phyloP scores from a whole-genome alignment of 2,113 vertebrate genomes.

The Corythornis cristatus region DNA sequence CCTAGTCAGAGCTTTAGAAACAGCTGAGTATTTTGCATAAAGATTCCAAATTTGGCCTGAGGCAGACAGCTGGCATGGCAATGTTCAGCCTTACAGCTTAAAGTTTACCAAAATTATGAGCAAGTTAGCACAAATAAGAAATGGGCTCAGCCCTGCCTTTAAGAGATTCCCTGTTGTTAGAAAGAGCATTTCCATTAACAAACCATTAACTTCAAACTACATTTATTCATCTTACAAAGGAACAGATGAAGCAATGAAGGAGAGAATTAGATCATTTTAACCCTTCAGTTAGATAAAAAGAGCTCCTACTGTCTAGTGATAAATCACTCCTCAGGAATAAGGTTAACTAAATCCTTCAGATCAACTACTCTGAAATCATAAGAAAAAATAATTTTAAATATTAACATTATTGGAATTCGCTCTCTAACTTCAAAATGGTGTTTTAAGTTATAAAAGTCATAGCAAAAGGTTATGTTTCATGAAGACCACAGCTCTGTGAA shows the following conservation, averaged over 20 bases:
- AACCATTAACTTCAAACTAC: slow-evolving; percentile 21
- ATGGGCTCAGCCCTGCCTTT: background rate
- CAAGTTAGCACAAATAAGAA: background rate
- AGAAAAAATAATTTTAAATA: background rate
- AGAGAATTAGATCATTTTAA: slow-evolving; percentile 4
- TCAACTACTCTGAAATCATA: background rate
- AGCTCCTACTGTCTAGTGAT: background rate
- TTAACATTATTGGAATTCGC: background rate
- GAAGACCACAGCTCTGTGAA: background rate
- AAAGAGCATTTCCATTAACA: slow-evolving; percentile 11
- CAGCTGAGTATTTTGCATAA: background rate
- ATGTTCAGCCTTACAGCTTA: background rate
- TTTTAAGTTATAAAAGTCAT: background rate
- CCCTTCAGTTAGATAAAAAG: background rate
- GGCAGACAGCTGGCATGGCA: background rate
- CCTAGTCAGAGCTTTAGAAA: background rate
- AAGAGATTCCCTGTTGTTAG: background rate
- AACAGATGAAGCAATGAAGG: background rate
- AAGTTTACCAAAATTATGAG: background rate
- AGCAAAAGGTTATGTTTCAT: background rate
- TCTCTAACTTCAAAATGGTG: background rate
- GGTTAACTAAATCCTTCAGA: background rate
- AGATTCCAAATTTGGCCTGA: background rate
- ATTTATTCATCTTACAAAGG: background rate
- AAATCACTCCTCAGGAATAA: background rate